Conservation (phyloP, 2,113 vertebrate species). For the Oreotrochilus melanogaster region DNA sequence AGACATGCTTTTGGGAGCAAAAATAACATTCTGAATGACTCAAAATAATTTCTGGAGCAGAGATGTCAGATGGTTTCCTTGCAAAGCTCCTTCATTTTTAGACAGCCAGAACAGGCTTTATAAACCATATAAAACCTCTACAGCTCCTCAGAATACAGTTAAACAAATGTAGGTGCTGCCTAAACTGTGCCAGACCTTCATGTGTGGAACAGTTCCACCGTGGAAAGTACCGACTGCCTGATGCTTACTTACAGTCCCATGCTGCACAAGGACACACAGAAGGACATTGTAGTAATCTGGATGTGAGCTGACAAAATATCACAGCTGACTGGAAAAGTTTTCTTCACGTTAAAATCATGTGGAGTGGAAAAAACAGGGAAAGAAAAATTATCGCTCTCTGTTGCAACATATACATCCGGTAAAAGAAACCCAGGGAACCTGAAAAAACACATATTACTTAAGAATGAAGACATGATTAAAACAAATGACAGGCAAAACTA, state of each 20-base stretch:
- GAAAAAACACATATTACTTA: neutral
- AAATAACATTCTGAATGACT: neutral
- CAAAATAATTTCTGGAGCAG: neutral
- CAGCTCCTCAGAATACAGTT: neutral
- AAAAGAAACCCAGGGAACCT: neutral
- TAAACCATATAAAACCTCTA: neutral
- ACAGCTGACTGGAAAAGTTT: neutral
- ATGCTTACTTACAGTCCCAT: neutral
- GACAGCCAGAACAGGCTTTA: neutral
- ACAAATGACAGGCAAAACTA: neutral
- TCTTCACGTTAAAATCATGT: neutral
- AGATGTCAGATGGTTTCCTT: neutral
- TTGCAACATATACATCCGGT: neutral
- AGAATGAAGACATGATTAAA: neutral
- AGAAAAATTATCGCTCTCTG: neutral
- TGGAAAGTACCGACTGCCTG: neutral
- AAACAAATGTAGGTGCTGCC: neutral
- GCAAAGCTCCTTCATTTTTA: neutral
- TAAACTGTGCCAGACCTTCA: neutral
- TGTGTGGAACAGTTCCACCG: neutral
- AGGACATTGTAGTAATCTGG: neutral
- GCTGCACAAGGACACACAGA: neutral
- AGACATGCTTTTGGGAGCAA: neutral
- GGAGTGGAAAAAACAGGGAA: rapidly evolving
- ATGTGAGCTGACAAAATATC: neutral